Base-by-base conservation (phyloP, 2,113 vertebrate species). In the Apodemus speciosus region DNA sequence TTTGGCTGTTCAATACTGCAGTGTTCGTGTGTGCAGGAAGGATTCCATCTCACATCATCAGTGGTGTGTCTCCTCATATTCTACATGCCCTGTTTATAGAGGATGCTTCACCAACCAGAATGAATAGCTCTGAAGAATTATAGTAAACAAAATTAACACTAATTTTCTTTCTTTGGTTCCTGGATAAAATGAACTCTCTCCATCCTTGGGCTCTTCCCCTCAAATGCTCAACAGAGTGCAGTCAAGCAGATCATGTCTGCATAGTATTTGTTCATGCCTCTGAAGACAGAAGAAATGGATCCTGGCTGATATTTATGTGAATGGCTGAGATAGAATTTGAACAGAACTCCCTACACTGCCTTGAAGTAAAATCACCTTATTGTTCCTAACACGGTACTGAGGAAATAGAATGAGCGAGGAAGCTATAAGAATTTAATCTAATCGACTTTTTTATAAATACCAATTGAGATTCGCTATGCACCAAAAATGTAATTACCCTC, bases 351-450 rank as follows among this genome's bases (percentile, higher is more conserved):
- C 77, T 84, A 89, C 7, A 1, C 81, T 93, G 73, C 66, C 84
- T 89, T 46, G n/a, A 97, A 95, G 87, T 97, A 96, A 97, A 97
- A 97, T 96, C 0, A 25, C 94, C 93, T 96, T 81, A 94, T 80
- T 97, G 95, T 97, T 96, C 43, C 23, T 38, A 96, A 94, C 35
- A 95, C 86, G 92, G 90, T 93, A 85, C 95, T 97, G 96, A 97
- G 95, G 94, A 96, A 97, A 98, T 92, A 97, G 97, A 97, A 96
- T 96, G 91, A 97, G 95, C 46, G 13, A 92, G 94, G 53, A 97
- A 95, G 77, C 96, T 97, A 92, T 97, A 83, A 30, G 96, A 96
- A 97, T 96, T 94, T 94, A 96, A 96, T 96, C 95, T 93, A 96
- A 95, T 92, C 23, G 49, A 95, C 85, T 75, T 96, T 96, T 92